Conservation (phyloP, 2,888 invertebrate genomes). For the Girardia tigrina region DNA sequence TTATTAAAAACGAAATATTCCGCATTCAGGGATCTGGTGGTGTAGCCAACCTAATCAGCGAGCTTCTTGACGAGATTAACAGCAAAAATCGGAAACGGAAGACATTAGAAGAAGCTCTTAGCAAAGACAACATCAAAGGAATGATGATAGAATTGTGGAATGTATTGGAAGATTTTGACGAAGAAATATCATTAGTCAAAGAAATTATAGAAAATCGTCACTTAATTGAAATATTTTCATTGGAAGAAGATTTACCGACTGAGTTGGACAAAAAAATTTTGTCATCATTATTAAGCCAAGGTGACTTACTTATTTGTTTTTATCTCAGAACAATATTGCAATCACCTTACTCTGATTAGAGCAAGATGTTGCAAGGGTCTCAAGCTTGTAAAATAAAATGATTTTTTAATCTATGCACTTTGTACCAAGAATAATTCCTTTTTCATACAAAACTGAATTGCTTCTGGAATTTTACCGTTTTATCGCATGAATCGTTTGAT, state of each 20-base stretch:
- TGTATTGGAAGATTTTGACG: constrained; percentile 3
- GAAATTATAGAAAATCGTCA: constrained; percentile 27
- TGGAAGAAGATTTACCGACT: constrained; percentile 32
- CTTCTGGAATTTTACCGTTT: too few relatives aligned
- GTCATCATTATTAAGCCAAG: constrained; percentile 32
- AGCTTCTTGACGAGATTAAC: constrained; percentile 21
- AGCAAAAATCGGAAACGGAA: background rate
- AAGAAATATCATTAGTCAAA: constrained; percentile 20
- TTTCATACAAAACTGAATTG: too few relatives aligned
- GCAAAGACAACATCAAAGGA: constrained; percentile 27
- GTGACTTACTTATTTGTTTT: background rate
- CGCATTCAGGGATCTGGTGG: constrained; percentile 35
- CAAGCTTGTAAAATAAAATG: too few relatives aligned
- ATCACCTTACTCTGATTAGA: too few relatives aligned
- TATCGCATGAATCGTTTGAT: too few relatives aligned
- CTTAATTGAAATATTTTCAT: constrained; percentile 33
- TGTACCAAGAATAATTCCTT: too few relatives aligned
- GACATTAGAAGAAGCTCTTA: constrained; percentile 15
- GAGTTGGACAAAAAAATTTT: constrained; percentile 36
- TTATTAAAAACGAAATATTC: background rate
- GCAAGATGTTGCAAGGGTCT: too few relatives aligned
- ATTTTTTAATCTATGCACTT: too few relatives aligned
- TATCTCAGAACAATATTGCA: too few relatives aligned
- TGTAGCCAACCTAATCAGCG: constrained; percentile 31
- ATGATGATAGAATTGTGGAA: constrained; percentile 20